Evolutionary conservation across 2,113 vertebrate species (phyloP), one percentile per base, ranked within the genome.

Genomic region (Capreolus pygargus): DNA sequence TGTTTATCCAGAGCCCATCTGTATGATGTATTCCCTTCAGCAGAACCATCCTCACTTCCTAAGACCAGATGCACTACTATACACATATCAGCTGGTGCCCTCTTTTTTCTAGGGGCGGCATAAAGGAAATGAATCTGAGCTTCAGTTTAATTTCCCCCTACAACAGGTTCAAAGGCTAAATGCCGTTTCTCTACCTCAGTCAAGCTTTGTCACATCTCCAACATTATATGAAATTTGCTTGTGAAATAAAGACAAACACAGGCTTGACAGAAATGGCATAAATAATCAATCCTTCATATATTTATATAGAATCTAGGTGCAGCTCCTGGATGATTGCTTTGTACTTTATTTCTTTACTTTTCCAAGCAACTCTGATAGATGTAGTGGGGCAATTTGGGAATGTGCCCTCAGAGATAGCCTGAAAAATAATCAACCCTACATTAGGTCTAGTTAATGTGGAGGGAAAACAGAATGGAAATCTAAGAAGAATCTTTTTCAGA

Each of bases 281-380:
- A 99, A 99, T 99, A 98, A 99, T 98, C 98, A 92, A n/a, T 98
- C 98, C 97, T 98, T 97, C 74, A n/a, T 98, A 97, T 99, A 98
- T 99, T 99, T 99, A 98, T 98, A 97, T 7, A 98, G 98, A 98
- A 97, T 97, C 94, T 98, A 97, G 98, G 98, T 98, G 98, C 98
- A 97, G 98, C 97, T 98, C 97, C 90, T n/a, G 96, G 97, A 84
- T 99, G 98, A 99, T 98, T 98, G 98, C 98, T 98, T 98, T 85
- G 19, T 95, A 88, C 86, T 97, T 98, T 90, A 97, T 98, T 96
- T 97, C 98, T 99, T 98, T 98, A 98, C 97, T 98, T 97, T 99
- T 97, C 86, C 90, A 97, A 96, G 97, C 98, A 98, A 98, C 98
- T 98, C 98, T 97, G 95, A 93, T 86, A 91, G 94, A 97, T 97